Conservation (phyloP, 1,140 invertebrate species). For the Zaprionus lachaisei region DNA sequence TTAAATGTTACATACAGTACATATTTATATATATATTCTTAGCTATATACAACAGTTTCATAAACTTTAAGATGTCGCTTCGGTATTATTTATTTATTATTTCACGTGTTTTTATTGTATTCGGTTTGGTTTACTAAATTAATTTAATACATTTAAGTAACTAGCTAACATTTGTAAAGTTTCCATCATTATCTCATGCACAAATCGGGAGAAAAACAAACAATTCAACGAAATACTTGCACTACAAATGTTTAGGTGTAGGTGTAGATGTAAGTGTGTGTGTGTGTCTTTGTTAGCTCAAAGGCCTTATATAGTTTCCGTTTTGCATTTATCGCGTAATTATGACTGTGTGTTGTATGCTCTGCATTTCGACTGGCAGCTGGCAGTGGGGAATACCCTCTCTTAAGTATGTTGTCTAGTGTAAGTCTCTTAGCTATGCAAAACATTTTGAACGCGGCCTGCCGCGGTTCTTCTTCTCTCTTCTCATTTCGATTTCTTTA, state of each 20-base stretch:
- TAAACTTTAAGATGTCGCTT: slow-evolving; percentile 69
- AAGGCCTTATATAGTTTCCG: slow-evolving; percentile 42
- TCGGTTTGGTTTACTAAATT: slow-evolving; percentile 47
- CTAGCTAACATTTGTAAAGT: slow-evolving; percentile 78
- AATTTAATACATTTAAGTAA: slow-evolving; percentile 77
- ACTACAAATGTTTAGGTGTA: slow-evolving; percentile 59
- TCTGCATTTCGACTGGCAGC: slow-evolving; percentile 35
- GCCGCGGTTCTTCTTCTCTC: slow-evolving; percentile 55
- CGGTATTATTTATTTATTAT: slow-evolving; percentile 5
- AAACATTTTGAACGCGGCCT: slow-evolving; percentile 65
- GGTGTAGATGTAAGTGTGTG: background rate
- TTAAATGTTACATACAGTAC: slow-evolving; percentile 39
- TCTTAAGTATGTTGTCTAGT: background rate
- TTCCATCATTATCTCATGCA: slow-evolving; percentile 61
- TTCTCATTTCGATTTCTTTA: slow-evolving; percentile 22
- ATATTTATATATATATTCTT: slow-evolving; percentile 56
- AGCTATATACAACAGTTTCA: slow-evolving; percentile 81
- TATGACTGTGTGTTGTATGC: slow-evolving; percentile 24
- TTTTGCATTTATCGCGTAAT: slow-evolving; percentile 29
- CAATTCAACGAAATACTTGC: slow-evolving; percentile 66
- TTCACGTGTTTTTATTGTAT: slow-evolving; percentile 34
- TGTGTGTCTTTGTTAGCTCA: slow-evolving; percentile 22
- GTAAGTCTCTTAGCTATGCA: slow-evolving; percentile 31
- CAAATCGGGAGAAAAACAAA: slow-evolving; percentile 60
- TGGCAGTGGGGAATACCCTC: background rate